Percentiles rank a stretch among this genome's conserved stretches.
Conservation (phyloP, 2,797 vertebrate genomes). For the Pangasius sanitwongsei region DNA sequence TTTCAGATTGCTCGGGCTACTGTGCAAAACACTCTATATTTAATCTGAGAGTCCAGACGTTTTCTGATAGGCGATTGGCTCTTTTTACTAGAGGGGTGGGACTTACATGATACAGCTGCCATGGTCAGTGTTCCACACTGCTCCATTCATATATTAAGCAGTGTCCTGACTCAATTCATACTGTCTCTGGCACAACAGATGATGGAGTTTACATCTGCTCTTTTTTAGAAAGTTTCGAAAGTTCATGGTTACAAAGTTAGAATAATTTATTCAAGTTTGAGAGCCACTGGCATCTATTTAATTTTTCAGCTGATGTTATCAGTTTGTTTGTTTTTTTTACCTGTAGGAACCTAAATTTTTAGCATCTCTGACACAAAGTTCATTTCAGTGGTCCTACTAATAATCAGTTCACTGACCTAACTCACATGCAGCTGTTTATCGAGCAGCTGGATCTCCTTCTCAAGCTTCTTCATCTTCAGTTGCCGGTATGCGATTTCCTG, state of each 20-base stretch:
- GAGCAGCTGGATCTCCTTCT: conserved; percentile 58
- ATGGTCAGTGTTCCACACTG: neutral
- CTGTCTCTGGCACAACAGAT: neutral
- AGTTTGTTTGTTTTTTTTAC: neutral
- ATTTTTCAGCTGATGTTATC: neutral
- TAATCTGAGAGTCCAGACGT: neutral
- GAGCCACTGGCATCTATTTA: neutral
- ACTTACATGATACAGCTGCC: neutral
- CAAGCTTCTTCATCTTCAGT: conserved; percentile 59
- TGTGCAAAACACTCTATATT: neutral
- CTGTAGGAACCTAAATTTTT: neutral
- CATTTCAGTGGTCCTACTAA: neutral
- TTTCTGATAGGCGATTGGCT: neutral
- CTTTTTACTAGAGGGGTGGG: neutral
- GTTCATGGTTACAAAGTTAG: neutral
- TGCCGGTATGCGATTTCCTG: conserved; percentile 59
- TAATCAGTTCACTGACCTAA: conserved; percentile 1
- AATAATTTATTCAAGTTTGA: neutral
- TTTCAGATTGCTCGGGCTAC: neutral
- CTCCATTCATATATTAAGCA: neutral
- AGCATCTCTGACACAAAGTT: neutral
- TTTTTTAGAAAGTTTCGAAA: neutral
- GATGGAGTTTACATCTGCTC: neutral
- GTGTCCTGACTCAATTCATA: neutral
- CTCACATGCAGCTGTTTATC: conserved; percentile 55